phyloP scores from a whole-genome alignment of 2,888 invertebrate genomes.

The Diabrotica balteata region DNA sequence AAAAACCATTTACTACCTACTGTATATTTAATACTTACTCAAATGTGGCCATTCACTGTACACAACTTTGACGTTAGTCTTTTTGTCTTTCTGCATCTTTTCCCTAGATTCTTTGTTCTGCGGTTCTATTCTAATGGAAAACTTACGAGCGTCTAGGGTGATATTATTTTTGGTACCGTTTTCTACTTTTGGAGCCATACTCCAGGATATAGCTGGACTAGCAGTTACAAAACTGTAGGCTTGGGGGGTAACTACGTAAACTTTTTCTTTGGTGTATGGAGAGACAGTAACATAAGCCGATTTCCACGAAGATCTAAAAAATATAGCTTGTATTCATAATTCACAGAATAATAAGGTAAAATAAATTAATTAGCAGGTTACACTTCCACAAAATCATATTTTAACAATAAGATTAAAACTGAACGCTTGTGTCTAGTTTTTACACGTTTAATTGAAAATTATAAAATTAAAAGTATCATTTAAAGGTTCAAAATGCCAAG shows the following conservation, averaged over 20 bases:
- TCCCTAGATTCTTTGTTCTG: slow-evolving; percentile 35
- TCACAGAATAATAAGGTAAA: slow-evolving; percentile 58
- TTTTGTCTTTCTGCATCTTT: slow-evolving; percentile 34
- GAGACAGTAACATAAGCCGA: slow-evolving; percentile 75
- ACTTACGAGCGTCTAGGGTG: slow-evolving; percentile 43
- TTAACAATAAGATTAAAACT: too few relatives aligned
- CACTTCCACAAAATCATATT: too few relatives aligned
- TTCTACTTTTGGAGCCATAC: slow-evolving; percentile 55
- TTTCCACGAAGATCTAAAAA: slow-evolving; percentile 66
- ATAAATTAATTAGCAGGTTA: slow-evolving; percentile 49
- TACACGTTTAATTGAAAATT: too few relatives aligned
- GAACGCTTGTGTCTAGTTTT: too few relatives aligned
- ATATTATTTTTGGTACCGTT: slow-evolving; percentile 42
- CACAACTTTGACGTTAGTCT: slow-evolving; percentile 52
- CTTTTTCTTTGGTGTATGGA: slow-evolving; percentile 79
- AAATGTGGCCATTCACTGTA: slow-evolving; percentile 62
- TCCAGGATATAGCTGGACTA: slow-evolving; percentile 50
- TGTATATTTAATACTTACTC: slow-evolving; percentile 53
- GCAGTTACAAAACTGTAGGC: slow-evolving; percentile 61
- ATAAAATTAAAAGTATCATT: too few relatives aligned
- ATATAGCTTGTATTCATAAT: slow-evolving; percentile 27
- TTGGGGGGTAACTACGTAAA: slow-evolving; percentile 84
- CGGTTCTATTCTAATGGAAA: slow-evolving; percentile 47
- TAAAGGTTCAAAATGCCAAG: too few relatives aligned
- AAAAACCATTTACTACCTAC: too few relatives aligned